Percentiles rank a stretch among this genome's conserved stretches.
Evolutionary conservation across 2,113 vertebrate genomes (phyloP).

Genomic region (Myotis yumanensis): DNA sequence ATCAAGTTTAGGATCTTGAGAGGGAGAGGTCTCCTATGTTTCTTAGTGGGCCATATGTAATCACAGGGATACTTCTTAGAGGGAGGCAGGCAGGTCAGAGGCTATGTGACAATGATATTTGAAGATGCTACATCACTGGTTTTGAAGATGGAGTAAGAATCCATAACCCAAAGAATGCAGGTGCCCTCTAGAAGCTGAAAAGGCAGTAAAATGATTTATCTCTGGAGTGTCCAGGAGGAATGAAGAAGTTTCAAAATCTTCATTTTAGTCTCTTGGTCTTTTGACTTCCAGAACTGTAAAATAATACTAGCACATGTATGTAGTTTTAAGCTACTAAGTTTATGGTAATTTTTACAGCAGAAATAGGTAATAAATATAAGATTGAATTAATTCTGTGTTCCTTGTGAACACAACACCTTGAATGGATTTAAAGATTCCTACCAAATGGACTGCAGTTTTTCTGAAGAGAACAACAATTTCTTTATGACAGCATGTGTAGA

Average conservation of each 20-base stretch:
- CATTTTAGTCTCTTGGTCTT: background rate
- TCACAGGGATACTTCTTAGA: background rate
- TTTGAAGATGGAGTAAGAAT: background rate
- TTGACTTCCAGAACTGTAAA: background rate
- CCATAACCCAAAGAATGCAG: background rate
- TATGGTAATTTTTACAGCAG: background rate
- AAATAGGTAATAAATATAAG: background rate
- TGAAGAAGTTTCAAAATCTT: background rate
- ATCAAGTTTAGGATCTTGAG: background rate
- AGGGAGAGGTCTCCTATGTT: background rate
- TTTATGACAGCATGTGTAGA: background rate
- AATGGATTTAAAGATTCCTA: background rate
- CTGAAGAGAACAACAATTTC: background rate
- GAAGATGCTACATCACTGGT: background rate
- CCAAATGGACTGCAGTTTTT: background rate
- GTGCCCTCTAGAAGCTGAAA: background rate
- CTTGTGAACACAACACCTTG: background rate
- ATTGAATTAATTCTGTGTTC: background rate
- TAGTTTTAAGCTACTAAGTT: background rate
- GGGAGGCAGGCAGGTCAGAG: background rate
- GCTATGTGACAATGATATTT: background rate
- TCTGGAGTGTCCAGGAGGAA: background rate
- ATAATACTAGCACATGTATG: background rate
- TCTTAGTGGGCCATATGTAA: background rate
- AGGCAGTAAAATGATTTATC: background rate